Percentiles rank a stretch among this genome's conserved stretches.
phyloP scores from a whole-genome alignment of 1,140 invertebrate species.

The Cephus cinctus region DNA sequence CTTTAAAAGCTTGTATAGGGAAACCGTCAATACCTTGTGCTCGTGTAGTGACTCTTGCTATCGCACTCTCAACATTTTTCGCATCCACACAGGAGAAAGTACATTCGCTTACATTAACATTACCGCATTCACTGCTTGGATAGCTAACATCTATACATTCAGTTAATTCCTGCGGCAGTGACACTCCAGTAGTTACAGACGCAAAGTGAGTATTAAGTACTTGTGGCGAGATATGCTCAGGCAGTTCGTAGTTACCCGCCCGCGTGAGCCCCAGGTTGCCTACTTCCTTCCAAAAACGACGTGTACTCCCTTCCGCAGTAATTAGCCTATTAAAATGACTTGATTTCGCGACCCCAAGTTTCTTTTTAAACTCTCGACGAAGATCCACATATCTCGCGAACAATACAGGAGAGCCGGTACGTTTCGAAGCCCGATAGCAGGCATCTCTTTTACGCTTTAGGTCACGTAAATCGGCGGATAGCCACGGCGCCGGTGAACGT shows the following conservation, averaged over 20 bases:
- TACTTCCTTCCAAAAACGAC: neutral
- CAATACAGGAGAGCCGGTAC: neutral
- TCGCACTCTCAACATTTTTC: neutral
- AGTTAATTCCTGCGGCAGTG: neutral
- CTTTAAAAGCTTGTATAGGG: neutral
- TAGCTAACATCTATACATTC: neutral
- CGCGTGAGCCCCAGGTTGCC: neutral
- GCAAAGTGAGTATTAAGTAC: neutral
- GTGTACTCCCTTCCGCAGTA: neutral
- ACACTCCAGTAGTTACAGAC: neutral
- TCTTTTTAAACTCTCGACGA: too few relatives aligned
- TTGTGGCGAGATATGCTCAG: neutral
- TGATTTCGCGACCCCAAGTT: too few relatives aligned
- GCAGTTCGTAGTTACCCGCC: neutral
- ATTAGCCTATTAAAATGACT: neutral
- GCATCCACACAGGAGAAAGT: neutral
- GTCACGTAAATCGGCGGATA: neutral
- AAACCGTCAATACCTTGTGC: neutral
- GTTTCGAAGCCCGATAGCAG: neutral
- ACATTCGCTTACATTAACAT: neutral
- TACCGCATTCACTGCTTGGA: too few relatives aligned
- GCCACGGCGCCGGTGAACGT: neutral
- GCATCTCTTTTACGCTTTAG: neutral
- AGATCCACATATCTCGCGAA: neutral
- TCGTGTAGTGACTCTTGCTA: neutral